Base-by-base conservation (phyloP, 2,113 vertebrate genomes). In the Semnornis frantzii region DNA sequence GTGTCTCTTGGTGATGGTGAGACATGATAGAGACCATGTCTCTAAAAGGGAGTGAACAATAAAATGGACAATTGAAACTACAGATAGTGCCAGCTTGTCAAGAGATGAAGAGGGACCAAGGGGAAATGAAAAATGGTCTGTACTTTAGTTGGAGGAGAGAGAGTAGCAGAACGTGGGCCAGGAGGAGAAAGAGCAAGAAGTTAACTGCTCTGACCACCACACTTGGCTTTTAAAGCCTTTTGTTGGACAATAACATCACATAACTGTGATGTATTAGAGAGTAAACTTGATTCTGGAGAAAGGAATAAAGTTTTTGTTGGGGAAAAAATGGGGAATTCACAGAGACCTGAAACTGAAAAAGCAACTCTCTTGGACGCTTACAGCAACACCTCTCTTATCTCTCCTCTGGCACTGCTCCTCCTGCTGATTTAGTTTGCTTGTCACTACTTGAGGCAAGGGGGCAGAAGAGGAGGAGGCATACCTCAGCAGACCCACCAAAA, bases 331-430 rank as follows among this genome's bases (percentile, higher is more conserved):
- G 24, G 44, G 30, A 69, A 50, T 89, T 82, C 52, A 66, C 9
- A 70, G 86, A 90, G 64, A 89, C 55, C 63, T 93, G 74, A 91
- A 76, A 80, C 64, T 80, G 55, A 80, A 91, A 80, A 95, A 69
- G 48, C 25, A 79, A 87, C 0, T 62, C 16, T 60, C 71, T 63
- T 80, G 87, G 68, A 82, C 30, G 2, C 52, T 82, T 74, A 68
- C 0, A 92, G 50, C 28, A 87, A 19, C 46, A 66, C 84, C 34
- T 76, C 62, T 66, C 68, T 72, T 55, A 70, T 62, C 34, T 90
- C 14, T 6, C 21, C n/a, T 71, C 70, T 54, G 50, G 83, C 64
- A 63, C 39, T 65, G 77, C n/a, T 89, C 10, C 31, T 92, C 21
- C 12, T 42, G 27, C 19, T 87, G 77, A 69, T 82, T 65, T 57